These are phyloP conservation scores for Choristoneura rosaceana DNA, from an alignment of 2,888 invertebrate genomes.

Conservation along the genomic window DNA sequence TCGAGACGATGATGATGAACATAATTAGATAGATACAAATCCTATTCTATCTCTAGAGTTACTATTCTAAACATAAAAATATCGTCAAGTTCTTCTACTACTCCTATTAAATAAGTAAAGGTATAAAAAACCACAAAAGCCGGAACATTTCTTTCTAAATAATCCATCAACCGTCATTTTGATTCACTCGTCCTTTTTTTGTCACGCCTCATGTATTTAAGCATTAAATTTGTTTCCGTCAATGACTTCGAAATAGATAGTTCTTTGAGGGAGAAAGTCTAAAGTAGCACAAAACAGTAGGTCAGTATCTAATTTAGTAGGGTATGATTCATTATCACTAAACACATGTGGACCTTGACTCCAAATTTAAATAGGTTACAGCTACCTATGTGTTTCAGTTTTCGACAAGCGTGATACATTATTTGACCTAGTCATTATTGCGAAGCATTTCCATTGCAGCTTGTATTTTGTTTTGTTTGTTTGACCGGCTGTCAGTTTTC, in stretches of 20 bases:
- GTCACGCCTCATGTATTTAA: conserved; percentile 82
- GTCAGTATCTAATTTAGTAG: conserved; percentile 14
- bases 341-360: conserved; percentile 27
- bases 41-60: too few species aligned
- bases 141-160: background rate
- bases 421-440: background rate
- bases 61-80: too few species aligned
- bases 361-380: conserved; percentile 11
- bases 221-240: conserved; percentile 82
- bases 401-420: background rate
- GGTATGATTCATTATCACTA: conserved; percentile 17
- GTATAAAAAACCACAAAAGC: background rate
- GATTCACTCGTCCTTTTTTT: conserved; percentile 68
- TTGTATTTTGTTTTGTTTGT: too few species aligned
- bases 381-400: background rate
- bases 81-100: too few species aligned
- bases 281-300: conserved; percentile 15
- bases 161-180: conserved; percentile 43
- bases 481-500: too few species aligned
- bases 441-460: too few species aligned
- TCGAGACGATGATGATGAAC: too few species aligned
- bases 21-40: too few species aligned
- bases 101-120: too few species aligned
- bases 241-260: conserved; percentile 67
- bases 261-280: background rate